Base-by-base conservation (phyloP, 2,888 invertebrate genomes). In the Idaea biselata region DNA sequence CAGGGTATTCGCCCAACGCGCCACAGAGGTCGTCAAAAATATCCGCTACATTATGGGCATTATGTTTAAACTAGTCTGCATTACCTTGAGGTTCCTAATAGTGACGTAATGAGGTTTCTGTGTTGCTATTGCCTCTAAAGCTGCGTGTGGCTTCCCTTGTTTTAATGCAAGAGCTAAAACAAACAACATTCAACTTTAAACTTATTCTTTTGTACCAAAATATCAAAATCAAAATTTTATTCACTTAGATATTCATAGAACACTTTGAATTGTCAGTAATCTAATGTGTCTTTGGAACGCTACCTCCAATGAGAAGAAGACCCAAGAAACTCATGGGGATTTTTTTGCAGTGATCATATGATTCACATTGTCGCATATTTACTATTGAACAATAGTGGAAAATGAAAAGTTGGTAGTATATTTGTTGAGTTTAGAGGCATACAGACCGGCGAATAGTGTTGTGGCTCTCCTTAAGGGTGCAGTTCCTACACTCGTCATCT, bases 11-110 rank as follows among this genome's bases (percentile, higher is more conserved):
- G n/a, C n/a, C n/a, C n/a, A n/a, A n/a, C n/a, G n/a, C n/a, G n/a
- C n/a, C n/a, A n/a, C n/a, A n/a, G n/a, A n/a, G n/a, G n/a, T n/a
- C n/a, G n/a, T n/a, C n/a, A n/a, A n/a, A n/a, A n/a, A n/a, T n/a
- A n/a, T n/a, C n/a, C n/a, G n/a, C n/a, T n/a, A n/a, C n/a, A n/a
- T n/a, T 25, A 25, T 5, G 25, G 25, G 25, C 25, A 3, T 25
- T 25, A 25, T 25, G 5, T 5, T 25, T 25, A 5, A 25, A 25
- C 25, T 25, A 1, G 25, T 25, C 5, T 25, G 53, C n/a, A 17
- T 54, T 67, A 95, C 94, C 89, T 94, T 96, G 11, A 96, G 84
- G 89, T 95, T 96, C 72, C 96, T 93, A 11, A 95, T 80, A 5
- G 95, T 95, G 6, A 96, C 94, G 76, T 96, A 96, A 72, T 94